Evolutionary conservation across 1,140 invertebrate species (phyloP), one percentile per base, ranked within the genome.

Genomic region (Pissodes strobi): DNA sequence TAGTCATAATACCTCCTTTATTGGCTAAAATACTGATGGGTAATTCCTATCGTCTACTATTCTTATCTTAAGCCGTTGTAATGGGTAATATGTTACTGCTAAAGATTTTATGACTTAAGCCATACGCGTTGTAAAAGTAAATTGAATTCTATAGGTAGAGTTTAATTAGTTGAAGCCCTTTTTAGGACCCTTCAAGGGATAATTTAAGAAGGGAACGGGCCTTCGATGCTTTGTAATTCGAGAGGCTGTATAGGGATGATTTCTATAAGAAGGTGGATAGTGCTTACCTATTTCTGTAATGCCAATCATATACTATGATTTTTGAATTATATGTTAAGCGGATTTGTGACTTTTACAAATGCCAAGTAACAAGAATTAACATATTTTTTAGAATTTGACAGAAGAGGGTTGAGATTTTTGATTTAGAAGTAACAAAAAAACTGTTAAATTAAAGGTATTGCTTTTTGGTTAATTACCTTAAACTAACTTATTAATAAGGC

Each of bases 21-120:
- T 30, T 30, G 23, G 22, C 48, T 51, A 51, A 51, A 51, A 51
- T 51, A 51, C 48, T 19, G 27, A 51, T 27, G 48, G 48, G 22
- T 30, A 51, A 51, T 51, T 27, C 23, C 48, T n/a, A 17, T 18
- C 48, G 25, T 51, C 48, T 27, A 51, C 22, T 30, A 51, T 51
- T 51, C 48, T 51, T 51, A 51, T 27, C 22, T 30, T 51, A 51
- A 51, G 21, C 48, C 43, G n/a, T n/a, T 12, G 13, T n/a, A 51
- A 51, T 51, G 48, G 48, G 22, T 22, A 23, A 51, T 51, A 51
- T 30, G 48, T 51, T 46, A 46, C 21, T 18, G 43, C 19, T 12
- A 19, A 46, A 51, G 22, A 25, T 55, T 55, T 55, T 55, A 55
- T 39, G 51, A 55, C 51, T 55, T 55, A 55, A 55, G 51, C 51